Conservation (phyloP, 2,888 invertebrate species). For the Netelia inedita region DNA sequence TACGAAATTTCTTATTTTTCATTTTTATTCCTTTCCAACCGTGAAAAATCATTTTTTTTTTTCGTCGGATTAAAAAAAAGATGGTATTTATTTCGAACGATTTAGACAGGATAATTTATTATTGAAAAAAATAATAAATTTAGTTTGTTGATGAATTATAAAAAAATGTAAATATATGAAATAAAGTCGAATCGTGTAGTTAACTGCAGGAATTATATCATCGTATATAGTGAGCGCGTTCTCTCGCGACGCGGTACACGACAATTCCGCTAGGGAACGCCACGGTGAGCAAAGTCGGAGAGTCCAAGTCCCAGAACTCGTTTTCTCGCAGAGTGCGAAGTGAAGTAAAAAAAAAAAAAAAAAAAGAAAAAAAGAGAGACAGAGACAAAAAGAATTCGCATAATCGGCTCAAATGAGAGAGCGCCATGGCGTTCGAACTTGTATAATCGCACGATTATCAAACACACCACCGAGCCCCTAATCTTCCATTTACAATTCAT, state of each 20-base stretch:
- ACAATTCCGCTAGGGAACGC: constrained; percentile 60
- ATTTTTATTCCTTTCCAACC: background rate
- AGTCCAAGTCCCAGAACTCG: constrained; percentile 17
- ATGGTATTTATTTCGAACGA: background rate
- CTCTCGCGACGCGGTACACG: constrained; percentile 37
- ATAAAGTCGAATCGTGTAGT: background rate
- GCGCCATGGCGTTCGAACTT: background rate
- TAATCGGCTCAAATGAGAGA: constrained; percentile 16
- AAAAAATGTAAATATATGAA: background rate
- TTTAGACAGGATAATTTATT: background rate
- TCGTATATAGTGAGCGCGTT: background rate
- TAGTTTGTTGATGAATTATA: background rate
- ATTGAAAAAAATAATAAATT: background rate
- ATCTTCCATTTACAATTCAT: too few species aligned
- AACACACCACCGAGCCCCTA: constrained; percentile 1
- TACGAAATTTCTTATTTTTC: constrained; percentile 6
- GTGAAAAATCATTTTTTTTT: background rate
- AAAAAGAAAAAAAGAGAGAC: background rate
- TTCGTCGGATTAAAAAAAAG: background rate
- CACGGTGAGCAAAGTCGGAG: constrained; percentile 51
- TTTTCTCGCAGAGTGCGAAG: constrained; percentile 28
- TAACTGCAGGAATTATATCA: background rate
- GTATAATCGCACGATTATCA: constrained; percentile 14
- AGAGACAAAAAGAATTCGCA: constrained; percentile 16
- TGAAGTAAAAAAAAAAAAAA: background rate